A percentile compares a stretch with the other conserved stretches of the same genome.
Conservation (phyloP, 2,888 invertebrate species). For the Laspeyria flexula region DNA sequence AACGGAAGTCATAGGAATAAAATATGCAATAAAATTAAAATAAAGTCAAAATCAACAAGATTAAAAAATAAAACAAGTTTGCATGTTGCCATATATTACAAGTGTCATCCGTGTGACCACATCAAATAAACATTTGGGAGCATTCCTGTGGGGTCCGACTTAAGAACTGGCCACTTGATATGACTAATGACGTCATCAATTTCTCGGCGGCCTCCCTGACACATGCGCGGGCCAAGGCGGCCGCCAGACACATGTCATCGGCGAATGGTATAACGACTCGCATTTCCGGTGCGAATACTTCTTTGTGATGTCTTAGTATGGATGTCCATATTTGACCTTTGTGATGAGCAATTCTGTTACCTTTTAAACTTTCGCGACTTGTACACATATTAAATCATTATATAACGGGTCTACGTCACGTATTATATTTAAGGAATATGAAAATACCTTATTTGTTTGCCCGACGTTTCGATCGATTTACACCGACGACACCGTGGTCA, state of each 20-base stretch:
- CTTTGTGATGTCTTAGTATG: conserved; percentile 33
- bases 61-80: background rate
- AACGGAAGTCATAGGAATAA: no score
- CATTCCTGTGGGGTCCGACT: conserved; percentile 71
- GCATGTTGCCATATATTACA: background rate
- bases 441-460: no score
- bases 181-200: conserved; percentile 82
- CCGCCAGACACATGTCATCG: conserved; percentile 71
- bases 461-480: no score
- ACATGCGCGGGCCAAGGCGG: conserved; percentile 58
- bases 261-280: conserved; percentile 66
- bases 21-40: no score
- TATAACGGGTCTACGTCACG: no score
- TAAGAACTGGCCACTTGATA: conserved; percentile 59
- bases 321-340: conserved; percentile 23
- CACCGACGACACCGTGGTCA: no score
- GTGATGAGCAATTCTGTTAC: no score
- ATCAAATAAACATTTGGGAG: conserved; percentile 32
- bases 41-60: background rate
- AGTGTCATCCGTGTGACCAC: conserved; percentile 27
- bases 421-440: no score
- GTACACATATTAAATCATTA: no score
- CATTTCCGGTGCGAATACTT: conserved; percentile 70
- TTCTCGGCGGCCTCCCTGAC: conserved; percentile 68
- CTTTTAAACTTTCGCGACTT: no score